These are phyloP conservation scores for Euglossa dilemma DNA, from an alignment of 1,140 invertebrate species.

Conservation along the genomic window DNA sequence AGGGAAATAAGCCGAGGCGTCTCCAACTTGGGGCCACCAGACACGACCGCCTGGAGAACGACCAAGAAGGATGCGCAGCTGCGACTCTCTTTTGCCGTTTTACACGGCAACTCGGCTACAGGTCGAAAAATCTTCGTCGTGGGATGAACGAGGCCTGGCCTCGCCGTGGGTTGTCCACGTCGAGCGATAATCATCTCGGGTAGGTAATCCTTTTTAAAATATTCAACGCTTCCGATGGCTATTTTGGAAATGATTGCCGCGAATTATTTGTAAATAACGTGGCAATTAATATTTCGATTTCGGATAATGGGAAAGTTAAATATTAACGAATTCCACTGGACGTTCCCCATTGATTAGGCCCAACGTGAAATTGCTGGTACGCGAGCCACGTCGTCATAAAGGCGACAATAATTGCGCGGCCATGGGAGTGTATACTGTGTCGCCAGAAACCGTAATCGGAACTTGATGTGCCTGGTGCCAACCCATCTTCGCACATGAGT, in stretches of 20 bases:
- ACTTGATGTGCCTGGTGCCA: constrained; percentile 26
- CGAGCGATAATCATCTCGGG: not conserved
- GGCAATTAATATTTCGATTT: not conserved
- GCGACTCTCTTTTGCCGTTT: constrained; percentile 46
- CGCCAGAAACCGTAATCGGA: constrained; percentile 27
- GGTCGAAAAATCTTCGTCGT: constrained; percentile 53
- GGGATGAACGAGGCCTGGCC: not conserved
- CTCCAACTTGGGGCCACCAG: constrained; percentile 63
- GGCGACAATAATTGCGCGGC: not conserved
- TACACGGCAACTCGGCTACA: constrained; percentile 39
- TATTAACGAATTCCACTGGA: not conserved
- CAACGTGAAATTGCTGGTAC: not conserved
- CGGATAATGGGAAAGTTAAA: not conserved
- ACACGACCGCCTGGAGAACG: constrained; percentile 72
- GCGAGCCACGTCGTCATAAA: not conserved
- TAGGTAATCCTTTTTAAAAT: not conserved
- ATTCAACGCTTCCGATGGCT: not conserved
- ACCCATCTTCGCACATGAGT: constrained; percentile 21
- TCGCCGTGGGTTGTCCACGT: not conserved
- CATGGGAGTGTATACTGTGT: not conserved
- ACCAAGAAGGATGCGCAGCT: constrained; percentile 71
- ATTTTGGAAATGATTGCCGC: not conserved
- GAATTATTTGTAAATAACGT: not conserved
- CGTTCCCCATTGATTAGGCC: not conserved
- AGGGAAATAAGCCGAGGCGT: constrained; percentile 70